A percentile compares a stretch with the other conserved stretches of the same genome.
phyloP scores from a whole-genome alignment of 2,797 vertebrate genomes.

The Pipistrellus nathusii region DNA sequence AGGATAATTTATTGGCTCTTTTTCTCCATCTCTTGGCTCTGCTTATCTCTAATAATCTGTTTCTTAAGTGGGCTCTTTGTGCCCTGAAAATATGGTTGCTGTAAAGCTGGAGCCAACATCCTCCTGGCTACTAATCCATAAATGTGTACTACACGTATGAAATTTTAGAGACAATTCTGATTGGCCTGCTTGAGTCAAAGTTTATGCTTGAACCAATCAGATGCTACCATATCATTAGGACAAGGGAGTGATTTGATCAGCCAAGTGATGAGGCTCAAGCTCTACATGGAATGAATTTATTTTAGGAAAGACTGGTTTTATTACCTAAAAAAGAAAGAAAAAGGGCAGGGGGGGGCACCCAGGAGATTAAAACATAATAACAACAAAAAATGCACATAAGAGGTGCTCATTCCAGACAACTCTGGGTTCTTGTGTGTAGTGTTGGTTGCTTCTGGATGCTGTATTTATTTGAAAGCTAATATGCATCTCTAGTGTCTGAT shows the following conservation, averaged over 20 bases:
- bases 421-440: not conserved
- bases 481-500: not conserved
- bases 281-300: not conserved
- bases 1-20: constrained; percentile 46
- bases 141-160: not conserved
- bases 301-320: not conserved
- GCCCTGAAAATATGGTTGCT: constrained; percentile 13
- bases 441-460: not conserved
- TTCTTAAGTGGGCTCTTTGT: constrained; percentile 1
- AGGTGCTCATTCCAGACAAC: not conserved
- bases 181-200: not conserved
- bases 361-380: not conserved
- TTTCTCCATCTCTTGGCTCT: constrained; percentile 26
- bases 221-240: not conserved
- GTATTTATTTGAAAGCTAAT: not conserved
- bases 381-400: not conserved
- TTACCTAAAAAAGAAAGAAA: not conserved
- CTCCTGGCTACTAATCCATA: not conserved
- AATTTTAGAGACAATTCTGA: constrained; percentile 15
- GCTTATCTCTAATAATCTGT: constrained; percentile 43
- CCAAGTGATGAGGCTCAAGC: not conserved
- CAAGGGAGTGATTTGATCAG: constrained; percentile 23
- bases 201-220: not conserved
- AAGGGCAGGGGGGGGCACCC: rapidly evolving
- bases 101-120: not conserved